Conservation (phyloP, 2,797 vertebrate species). For the Microctenopoma lineatum region DNA sequence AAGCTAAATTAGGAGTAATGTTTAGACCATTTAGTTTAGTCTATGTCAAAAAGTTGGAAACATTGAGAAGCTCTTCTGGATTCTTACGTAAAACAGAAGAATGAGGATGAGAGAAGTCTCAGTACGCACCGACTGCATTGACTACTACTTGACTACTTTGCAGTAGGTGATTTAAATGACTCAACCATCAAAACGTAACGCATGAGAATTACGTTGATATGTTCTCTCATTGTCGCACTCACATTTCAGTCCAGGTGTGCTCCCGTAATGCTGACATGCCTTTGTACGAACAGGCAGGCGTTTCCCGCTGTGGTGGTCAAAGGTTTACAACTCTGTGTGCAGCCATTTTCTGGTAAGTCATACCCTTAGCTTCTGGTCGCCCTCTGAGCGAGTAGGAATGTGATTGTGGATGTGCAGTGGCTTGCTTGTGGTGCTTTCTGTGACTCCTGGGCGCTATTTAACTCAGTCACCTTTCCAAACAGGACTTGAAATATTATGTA, state of each 20-base stretch:
- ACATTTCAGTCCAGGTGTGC: constrained; percentile 54
- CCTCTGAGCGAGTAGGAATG: constrained; percentile 69
- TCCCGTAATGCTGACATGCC: neutral
- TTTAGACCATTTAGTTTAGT: constrained; percentile 24
- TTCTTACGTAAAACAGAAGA: constrained; percentile 29
- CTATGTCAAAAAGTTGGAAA: constrained; percentile 31
- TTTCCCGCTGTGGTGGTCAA: constrained; percentile 53
- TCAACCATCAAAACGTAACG: no score
- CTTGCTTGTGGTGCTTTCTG: constrained; percentile 67
- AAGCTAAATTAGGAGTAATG: constrained; percentile 44
- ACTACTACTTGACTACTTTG: no score
- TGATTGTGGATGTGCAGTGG: constrained; percentile 62
- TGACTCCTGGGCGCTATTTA: constrained; percentile 50
- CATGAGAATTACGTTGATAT: no score
- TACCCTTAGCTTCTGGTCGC: constrained; percentile 65
- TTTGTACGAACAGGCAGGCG: constrained; percentile 52
- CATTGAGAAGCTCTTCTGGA: constrained; percentile 22
- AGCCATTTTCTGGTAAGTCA: constrained; percentile 57
- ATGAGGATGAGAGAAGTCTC: neutral
- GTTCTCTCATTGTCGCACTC: constrained; percentile 1
- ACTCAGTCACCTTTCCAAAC: constrained; percentile 44
- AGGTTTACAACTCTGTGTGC: constrained; percentile 67
- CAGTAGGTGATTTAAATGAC: no score
- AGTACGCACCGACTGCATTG: neutral
- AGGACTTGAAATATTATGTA: constrained; percentile 31